Evolutionary conservation across 2,888 invertebrate genomes (phyloP), one percentile per base, ranked within the genome.

Genomic region (Octonoba sinensis): DNA sequence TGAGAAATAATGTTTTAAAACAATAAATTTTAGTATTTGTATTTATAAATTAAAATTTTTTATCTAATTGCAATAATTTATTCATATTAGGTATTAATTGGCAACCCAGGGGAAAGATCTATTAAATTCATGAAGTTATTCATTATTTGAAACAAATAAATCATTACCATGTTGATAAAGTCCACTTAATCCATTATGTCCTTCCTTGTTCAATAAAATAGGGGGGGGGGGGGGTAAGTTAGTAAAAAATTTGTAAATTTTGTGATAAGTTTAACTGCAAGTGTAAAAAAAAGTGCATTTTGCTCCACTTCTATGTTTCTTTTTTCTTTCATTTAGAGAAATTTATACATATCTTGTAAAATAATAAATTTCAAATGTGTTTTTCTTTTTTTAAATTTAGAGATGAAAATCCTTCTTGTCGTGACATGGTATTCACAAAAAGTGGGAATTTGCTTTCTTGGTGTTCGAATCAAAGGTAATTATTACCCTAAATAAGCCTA

Each of bases 391-490:
- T 67, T 44, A 44, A n/a, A 36, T 36, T 36, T 22, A 82, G 82
- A 24, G 71, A 71, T n/a, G 71, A 71, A 60, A 72, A 65, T 49
- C 71, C 71, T 54, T n/a, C 36, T 54, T 82, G 82, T 44, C 27
- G 78, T 44, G 77, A 71, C 36, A 70, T 82, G 74, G 36, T 59
- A 22, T 84, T 84, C 69, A 66, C 72, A 15, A 65, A 65, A 49
- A 74, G 77, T 77, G 84, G 84, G n/a, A 82, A 54, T 8, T 49
- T 70, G 3, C 70, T 82, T 64, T 56, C 77, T 13, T 84, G 77
- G 82, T 77, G 77, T 62, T 62, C 64, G 22, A 77, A 73, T 65
- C 65, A 77, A 60, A 59, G 67, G 84, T 84, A 82, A 77, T 60
- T 56, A 20, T 67, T 24, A 11, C 11, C 36, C 11, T 8, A 11